Percentiles rank a stretch among this genome's conserved stretches.
These are phyloP conservation scores for Hippocampus barbouri DNA, from an alignment of 2,113 vertebrate species.

Conservation along the genomic window DNA sequence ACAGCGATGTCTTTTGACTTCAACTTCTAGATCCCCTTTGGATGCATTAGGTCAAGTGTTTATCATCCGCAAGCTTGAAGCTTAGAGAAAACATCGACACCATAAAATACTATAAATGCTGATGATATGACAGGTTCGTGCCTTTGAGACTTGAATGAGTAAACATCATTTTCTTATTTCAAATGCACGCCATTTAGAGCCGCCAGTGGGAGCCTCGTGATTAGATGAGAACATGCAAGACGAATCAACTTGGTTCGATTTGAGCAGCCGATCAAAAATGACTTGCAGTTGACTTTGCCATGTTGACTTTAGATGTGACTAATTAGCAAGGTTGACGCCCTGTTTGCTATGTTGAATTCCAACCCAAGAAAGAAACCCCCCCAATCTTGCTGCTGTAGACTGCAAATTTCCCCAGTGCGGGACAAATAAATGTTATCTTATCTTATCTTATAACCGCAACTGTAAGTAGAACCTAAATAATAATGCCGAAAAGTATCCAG, in stretches of 20 bases:
- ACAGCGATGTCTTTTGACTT: slow-evolving; percentile 25
- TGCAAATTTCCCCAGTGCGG: not conserved
- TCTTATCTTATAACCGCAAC: too few species aligned
- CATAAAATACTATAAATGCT: slow-evolving; percentile 9
- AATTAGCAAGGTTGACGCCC: too few species aligned
- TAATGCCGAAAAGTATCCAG: too few species aligned
- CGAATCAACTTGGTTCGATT: not conserved
- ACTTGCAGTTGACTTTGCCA: not conserved
- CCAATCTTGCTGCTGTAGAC: too few species aligned
- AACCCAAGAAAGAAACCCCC: not conserved
- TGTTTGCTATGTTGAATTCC: not conserved
- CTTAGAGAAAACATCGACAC: slow-evolving; percentile 11
- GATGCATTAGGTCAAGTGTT: slow-evolving; percentile 1
- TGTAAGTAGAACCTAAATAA: too few species aligned
- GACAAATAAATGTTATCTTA: not conserved
- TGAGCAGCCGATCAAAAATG: not conserved
- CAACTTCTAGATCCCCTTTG: slow-evolving; percentile 29
- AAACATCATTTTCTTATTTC: not conserved
- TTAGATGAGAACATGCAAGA: not conserved
- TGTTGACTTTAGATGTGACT: not conserved
- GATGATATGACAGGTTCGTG: slow-evolving; percentile 5
- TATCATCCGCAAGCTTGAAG: slow-evolving; percentile 8
- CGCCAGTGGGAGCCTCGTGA: not conserved
- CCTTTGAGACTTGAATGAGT: not conserved
- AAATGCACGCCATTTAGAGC: not conserved